Evolutionary conservation across 1,140 invertebrate genomes (phyloP), one percentile per base, ranked within the genome.

Genomic region (Drosophila navojoa): DNA sequence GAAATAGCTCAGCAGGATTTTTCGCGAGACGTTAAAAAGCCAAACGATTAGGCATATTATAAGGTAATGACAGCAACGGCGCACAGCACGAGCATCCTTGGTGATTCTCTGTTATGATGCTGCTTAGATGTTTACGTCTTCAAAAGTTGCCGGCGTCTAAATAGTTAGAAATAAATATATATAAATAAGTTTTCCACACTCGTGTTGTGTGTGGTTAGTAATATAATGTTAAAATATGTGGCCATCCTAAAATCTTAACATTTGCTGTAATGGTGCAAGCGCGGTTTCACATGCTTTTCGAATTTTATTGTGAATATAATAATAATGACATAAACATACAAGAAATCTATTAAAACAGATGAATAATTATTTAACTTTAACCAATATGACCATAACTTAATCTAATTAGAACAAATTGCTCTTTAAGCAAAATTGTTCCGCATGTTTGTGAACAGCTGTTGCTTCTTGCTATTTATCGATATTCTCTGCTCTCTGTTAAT

Each of bases 1-100:
- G 63, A 72, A 72, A 72, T 68, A 72, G 70, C 63, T 68, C 63
- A 68, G 49, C 47, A 60, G 63, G 63, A 72, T 59, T 59, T 57
- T 58, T 45, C 9, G 29, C 11, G 15, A 13, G 32, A 60, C 50
- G 63, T 32, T 42, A 49, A 49, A 5, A 44, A 16, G 15, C 5
- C n/a, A 3, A 27, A 16, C 44, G n/a, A 38, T 35, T 7, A 61
- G 45, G 29, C 45, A 61, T 61, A 13, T 49, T 49, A 61, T 16
- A 27, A 61, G 44, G n/a, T n/a, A 22, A 7, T 40, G 19, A 13
- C 45, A 16, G 29, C 13, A 15, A 25, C 16, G 10, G 13, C 38
- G 49, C 16, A 52, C 5, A n/a, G 49, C 66, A 61, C 38, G 15
- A 25, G 49, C 38, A 11, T 52, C 22, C 35, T 32, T 22, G 15